A percentile compares a stretch with the other conserved stretches of the same genome.
Evolutionary conservation across 2,888 invertebrate species (phyloP).

Genomic region (Kryphioiulus occultus): DNA sequence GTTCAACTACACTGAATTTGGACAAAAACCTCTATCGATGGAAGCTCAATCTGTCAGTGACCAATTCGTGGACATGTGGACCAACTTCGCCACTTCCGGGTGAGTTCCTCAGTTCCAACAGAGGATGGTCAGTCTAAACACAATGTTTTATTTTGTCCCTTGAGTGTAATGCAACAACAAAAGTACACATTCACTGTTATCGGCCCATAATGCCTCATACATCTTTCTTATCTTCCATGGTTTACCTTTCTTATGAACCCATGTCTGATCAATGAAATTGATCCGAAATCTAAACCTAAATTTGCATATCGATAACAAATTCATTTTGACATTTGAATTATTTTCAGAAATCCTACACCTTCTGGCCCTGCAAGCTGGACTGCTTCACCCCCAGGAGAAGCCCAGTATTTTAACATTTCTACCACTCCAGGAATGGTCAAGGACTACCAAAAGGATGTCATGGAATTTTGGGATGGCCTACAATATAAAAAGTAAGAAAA

Average conservation of each 20-base stretch:
- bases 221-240: too few species aligned
- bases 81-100: not conserved
- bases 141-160: too few species aligned
- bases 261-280: too few species aligned
- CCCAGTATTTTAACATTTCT: not conserved
- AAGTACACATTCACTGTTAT: too few species aligned
- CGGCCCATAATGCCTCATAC: too few species aligned
- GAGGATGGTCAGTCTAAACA: too few species aligned
- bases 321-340: not conserved
- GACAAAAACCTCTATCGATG: not conserved
- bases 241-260: too few species aligned
- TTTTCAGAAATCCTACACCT: not conserved
- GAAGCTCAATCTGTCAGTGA: not conserved
- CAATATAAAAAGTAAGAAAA: not conserved
- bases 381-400: not conserved
- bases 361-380: not conserved
- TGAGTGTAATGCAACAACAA: too few species aligned
- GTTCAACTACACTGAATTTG: not conserved
- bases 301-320: too few species aligned
- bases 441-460: not conserved
- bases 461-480: not conserved
- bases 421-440: not conserved
- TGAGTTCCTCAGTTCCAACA: too few species aligned
- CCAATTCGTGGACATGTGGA: not conserved
- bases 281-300: too few species aligned